Evolutionary conservation across 2,888 invertebrate genomes (phyloP).

Genomic region (Danaus chrysippus): DNA sequence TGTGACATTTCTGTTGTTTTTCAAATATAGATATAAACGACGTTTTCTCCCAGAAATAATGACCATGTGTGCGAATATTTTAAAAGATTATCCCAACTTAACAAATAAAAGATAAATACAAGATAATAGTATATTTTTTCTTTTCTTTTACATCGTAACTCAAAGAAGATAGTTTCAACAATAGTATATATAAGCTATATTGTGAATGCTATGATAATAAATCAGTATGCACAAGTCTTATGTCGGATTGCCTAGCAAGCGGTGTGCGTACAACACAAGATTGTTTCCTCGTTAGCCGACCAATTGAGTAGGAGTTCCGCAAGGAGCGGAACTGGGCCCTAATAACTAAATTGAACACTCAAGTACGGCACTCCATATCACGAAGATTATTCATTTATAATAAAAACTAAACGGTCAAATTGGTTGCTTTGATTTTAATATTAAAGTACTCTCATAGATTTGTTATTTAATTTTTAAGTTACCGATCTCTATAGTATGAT

Average conservation of each 20-base stretch:
- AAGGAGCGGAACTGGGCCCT: slow-evolving; percentile 59
- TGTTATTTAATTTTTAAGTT: no score
- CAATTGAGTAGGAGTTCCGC: slow-evolving; percentile 72
- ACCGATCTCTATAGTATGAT: no score
- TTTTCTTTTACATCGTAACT: no score
- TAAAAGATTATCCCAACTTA: no score
- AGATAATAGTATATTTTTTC: no score
- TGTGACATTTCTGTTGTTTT: no score
- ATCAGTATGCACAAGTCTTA: slow-evolving; percentile 37
- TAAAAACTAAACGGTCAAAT: background rate
- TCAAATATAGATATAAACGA: no score
- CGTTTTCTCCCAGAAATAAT: no score
- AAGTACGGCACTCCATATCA: slow-evolving; percentile 41
- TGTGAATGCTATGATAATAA: slow-evolving; percentile 9
- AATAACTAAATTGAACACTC: slow-evolving; percentile 60
- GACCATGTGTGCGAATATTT: no score
- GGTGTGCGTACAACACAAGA: slow-evolving; percentile 63
- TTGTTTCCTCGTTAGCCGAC: slow-evolving; percentile 76
- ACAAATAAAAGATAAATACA: no score
- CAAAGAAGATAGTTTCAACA: background rate
- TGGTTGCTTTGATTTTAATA: no score
- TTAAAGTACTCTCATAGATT: no score
- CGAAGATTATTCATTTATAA: slow-evolving; percentile 21
- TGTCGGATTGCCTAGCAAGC: slow-evolving; percentile 71
- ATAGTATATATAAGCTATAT: background rate